A percentile compares a stretch with the other conserved stretches of the same genome.
These are phyloP conservation scores for Spea hammondii DNA, from an alignment of 2,797 vertebrate species.

Conservation along the genomic window DNA sequence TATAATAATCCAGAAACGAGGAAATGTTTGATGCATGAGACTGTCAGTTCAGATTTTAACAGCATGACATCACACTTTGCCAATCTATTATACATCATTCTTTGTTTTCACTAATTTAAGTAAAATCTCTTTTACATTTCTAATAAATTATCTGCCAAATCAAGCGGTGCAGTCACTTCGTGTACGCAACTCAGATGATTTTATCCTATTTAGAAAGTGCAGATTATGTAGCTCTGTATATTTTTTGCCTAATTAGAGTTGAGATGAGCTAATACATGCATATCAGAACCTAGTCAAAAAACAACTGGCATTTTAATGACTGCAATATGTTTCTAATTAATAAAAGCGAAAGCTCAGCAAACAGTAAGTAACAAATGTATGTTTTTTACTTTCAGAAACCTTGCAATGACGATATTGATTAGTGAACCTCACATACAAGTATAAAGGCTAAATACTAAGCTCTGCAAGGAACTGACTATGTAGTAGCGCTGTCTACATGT, in stretches of 20 bases:
- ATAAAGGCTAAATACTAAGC: neutral
- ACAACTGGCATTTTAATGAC: neutral
- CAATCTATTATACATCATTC: constrained; percentile 24
- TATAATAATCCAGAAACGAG: constrained; percentile 5
- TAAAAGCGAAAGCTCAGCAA: constrained; percentile 46
- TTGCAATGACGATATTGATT: neutral
- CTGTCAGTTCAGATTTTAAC: constrained; percentile 20
- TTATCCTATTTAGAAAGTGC: constrained; percentile 17
- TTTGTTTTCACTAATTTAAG: constrained; percentile 37
- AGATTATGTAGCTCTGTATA: neutral
- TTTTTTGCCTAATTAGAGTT: constrained; percentile 47
- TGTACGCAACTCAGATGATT: neutral
- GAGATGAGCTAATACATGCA: constrained; percentile 47
- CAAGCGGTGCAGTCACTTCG: constrained; percentile 12
- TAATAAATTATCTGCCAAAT: constrained; percentile 18
- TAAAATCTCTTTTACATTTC: constrained; percentile 25
- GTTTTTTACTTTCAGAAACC: constrained; percentile 5
- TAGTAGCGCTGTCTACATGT: no score
- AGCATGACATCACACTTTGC: constrained; percentile 28
- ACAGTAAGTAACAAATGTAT: constrained; percentile 46
- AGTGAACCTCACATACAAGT: constrained; percentile 3
- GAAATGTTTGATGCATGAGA: constrained; percentile 30
- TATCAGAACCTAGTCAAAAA: constrained; percentile 27
- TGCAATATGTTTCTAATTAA: constrained; percentile 7
- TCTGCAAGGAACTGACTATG: no score